These are phyloP conservation scores for Eupithecia dodoneata DNA, from an alignment of 2,888 invertebrate species.

Conservation along the genomic window DNA sequence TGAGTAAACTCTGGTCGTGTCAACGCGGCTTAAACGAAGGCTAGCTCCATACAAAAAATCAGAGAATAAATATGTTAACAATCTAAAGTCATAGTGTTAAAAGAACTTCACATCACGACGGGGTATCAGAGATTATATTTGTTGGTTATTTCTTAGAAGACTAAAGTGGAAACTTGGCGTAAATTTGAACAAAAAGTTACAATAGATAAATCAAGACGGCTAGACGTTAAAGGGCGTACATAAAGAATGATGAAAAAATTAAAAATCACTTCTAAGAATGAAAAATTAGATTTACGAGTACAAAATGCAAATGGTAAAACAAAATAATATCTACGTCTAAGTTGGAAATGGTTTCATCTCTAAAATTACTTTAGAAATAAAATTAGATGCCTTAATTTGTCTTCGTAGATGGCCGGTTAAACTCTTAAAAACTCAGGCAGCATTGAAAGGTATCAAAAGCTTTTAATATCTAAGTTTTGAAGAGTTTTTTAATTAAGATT, in stretches of 20 bases:
- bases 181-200: background rate
- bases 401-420: conserved; percentile 4
- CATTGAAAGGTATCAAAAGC: conserved; percentile 7
- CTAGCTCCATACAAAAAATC: background rate
- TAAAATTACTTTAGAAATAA: background rate
- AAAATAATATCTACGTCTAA: background rate
- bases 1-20: too few species aligned
- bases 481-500: background rate
- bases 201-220: background rate
- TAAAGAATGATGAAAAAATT: background rate
- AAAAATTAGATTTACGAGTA: background rate
- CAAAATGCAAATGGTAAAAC: background rate
- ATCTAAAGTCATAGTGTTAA: background rate
- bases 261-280: background rate
- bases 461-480: background rate
- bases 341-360: background rate
- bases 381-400: background rate
- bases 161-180: background rate
- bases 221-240: background rate
- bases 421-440: conserved; percentile 4
- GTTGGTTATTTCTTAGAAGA: background rate
- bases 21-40: background rate
- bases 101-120: background rate
- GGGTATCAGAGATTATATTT: background rate
- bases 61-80: background rate